Percentiles rank a stretch among this genome's conserved stretches.
Conservation (phyloP, 2,113 vertebrate species). For the Malurus elegans region DNA sequence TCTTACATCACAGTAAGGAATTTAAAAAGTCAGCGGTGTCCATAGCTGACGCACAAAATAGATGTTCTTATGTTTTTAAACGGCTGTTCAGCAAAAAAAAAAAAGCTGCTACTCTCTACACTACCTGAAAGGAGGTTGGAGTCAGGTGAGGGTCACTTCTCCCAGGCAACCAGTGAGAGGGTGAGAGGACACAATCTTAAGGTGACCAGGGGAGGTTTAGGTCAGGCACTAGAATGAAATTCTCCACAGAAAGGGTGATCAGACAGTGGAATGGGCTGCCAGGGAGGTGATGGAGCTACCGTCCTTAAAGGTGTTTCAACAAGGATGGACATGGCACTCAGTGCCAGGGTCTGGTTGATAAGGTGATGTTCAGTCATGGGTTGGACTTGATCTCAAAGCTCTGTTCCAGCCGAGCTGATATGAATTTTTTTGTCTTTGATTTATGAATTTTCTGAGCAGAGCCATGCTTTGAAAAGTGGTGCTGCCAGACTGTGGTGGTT, state of each 20-base stretch:
- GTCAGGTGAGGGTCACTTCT: not conserved
- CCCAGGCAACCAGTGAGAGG: not conserved
- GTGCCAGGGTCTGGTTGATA: not conserved
- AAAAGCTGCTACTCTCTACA: not conserved
- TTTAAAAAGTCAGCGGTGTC: not conserved
- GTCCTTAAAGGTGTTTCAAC: not conserved
- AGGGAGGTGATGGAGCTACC: not conserved
- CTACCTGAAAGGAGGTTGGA: not conserved
- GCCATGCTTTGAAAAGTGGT: fast-evolving
- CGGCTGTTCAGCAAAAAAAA: not conserved
- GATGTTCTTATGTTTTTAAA: fast-evolving
- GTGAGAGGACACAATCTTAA: too few relatives aligned
- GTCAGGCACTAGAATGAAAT: too few relatives aligned
- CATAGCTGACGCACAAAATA: not conserved
- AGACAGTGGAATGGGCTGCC: not conserved
- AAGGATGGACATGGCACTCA: not conserved
- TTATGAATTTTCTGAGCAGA: not conserved
- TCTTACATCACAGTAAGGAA: not conserved
- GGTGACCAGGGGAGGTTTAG: not conserved
- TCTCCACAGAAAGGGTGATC: not conserved
- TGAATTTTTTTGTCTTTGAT: not conserved
- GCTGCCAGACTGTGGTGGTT: not conserved
- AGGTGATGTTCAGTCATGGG: fast-evolving
- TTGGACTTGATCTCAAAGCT: not conserved
- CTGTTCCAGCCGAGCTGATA: not conserved